Conservation (phyloP, 2,888 invertebrate species). For the Scaptomyza reducta region DNA sequence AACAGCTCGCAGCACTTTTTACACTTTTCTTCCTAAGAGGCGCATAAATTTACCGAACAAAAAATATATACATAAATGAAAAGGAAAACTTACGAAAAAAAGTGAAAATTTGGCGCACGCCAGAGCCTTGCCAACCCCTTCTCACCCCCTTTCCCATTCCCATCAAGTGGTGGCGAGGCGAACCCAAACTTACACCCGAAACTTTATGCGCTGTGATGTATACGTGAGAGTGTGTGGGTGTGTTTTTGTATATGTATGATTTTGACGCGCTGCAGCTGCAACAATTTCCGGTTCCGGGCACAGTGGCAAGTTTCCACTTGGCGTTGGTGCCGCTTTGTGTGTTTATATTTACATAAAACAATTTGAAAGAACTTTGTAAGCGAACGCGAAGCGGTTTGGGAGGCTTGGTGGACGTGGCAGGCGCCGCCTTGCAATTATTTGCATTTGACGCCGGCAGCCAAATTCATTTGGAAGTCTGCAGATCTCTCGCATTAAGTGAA, state of each 20-base stretch:
- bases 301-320: slow-evolving; percentile 42
- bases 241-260: slow-evolving; percentile 46
- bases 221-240: slow-evolving; percentile 4
- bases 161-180: slow-evolving; percentile 38
- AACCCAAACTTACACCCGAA: slow-evolving; percentile 51
- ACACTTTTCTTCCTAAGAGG: slow-evolving; percentile 25
- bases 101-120: slow-evolving; percentile 48
- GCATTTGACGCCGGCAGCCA: slow-evolving; percentile 54
- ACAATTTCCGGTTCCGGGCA: slow-evolving; percentile 76
- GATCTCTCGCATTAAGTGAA: slow-evolving; percentile 18
- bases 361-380: slow-evolving; percentile 67
- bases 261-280: slow-evolving; percentile 71
- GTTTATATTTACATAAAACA: slow-evolving; percentile 77
- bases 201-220: slow-evolving; percentile 45
- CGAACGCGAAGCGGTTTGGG: neutral
- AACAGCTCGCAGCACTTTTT: slow-evolving; percentile 31
- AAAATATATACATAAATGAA: slow-evolving; percentile 19
- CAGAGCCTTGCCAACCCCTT: neutral
- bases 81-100: slow-evolving; percentile 32
- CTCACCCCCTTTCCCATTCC: neutral
- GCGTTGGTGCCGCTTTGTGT: slow-evolving; percentile 34
- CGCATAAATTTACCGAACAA: slow-evolving; percentile 54
- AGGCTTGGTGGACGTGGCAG: slow-evolving; percentile 37
- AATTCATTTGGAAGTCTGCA: slow-evolving; percentile 53
- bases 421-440: slow-evolving; percentile 62